Base-by-base conservation (phyloP, 2,113 vertebrate species). In the Jaculus jaculus region DNA sequence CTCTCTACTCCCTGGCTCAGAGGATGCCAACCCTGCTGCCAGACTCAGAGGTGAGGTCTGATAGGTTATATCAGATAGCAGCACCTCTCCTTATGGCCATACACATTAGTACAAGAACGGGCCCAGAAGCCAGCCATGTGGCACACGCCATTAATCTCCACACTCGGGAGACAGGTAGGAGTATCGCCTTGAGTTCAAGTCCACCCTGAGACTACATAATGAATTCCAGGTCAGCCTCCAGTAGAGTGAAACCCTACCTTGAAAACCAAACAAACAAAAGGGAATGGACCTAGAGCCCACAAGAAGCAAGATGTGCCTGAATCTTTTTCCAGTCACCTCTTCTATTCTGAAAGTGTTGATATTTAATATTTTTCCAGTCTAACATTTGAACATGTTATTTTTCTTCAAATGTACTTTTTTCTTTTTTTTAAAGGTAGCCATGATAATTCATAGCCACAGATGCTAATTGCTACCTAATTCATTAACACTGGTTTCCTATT, bases 371-470 rank as follows among this genome's bases (percentile, higher is more conserved):
- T 47, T 82, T 94, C 77, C 63, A 60, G 23, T 82, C 89, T 66
- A 77, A 75, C 63, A 30, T 75, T 63, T 66, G 83, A 90, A 75
- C 18, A 66, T 17, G 26, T 5, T 21, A 13, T 69, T 71, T 85
- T 74, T 34, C 42, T 58, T 54, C 20, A 51, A 21, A 39, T 20
- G 74, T 89, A 65, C 8, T 47, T 47, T 47, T n/a, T n/a, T n/a
- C n/a, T n/a, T n/a, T n/a, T 69, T 86, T 63, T 39, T 77, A 65
- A 69, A 47, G 11, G 68, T n/a, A 88, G 73, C 34, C 61, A 79
- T 51, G 73, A 58, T 96, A 37, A 78, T 51, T 12, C 37, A 47
- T 13, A 89, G 58, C 26, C 34, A 91, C 39, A 81, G 92, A 93
- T 88, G 60, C 61, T 42, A 37, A 80, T 47, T 47, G 58, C 18